Conservation (phyloP, 2,113 vertebrate species). For the Erpornis zantholeuca region DNA sequence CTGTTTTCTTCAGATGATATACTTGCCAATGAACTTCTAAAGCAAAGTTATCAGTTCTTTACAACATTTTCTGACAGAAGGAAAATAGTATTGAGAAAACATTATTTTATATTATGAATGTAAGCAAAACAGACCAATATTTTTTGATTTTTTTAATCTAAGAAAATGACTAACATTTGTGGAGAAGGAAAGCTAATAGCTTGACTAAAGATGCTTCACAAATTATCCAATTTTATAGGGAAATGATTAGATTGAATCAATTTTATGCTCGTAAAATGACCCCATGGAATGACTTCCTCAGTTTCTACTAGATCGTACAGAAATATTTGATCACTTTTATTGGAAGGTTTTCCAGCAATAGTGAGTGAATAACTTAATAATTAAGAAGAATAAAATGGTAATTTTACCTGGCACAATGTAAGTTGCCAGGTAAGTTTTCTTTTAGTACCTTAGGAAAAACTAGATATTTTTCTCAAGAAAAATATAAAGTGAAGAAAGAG, state of each 20-base stretch:
- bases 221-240: neutral
- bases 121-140: neutral
- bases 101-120: neutral
- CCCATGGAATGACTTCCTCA: neutral
- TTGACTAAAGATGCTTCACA: neutral
- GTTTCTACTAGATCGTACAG: neutral
- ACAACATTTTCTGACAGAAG: neutral
- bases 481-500: neutral
- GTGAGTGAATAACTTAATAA: neutral
- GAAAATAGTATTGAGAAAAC: neutral
- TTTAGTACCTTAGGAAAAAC: neutral
- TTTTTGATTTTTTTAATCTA: neutral
- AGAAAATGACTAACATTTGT: neutral
- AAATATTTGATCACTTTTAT: neutral
- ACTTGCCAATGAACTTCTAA: constrained; percentile 5
- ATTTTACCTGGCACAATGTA: neutral
- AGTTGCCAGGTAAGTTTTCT: neutral
- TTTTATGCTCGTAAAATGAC: neutral
- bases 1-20: neutral
- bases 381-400: neutral
- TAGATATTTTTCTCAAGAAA: neutral
- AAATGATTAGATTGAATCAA: neutral
- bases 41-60: neutral
- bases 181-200: neutral
- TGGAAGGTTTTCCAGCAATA: neutral